Base-by-base conservation (phyloP, 2,888 invertebrate species). In the Noctua comes region DNA sequence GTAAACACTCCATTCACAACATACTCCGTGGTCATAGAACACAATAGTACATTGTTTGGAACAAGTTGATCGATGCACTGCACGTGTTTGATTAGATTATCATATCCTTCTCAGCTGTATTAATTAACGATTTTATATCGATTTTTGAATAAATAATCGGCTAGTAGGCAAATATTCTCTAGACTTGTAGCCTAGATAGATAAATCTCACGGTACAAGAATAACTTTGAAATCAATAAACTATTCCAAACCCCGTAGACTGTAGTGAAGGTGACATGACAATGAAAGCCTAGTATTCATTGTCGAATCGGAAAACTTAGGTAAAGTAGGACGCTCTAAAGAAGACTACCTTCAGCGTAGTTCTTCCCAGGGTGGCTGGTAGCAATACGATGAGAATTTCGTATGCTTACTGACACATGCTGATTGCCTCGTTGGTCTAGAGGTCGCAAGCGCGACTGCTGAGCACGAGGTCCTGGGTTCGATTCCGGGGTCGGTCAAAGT, bases 31-130 rank as follows among this genome's bases (percentile, higher is more conserved):
- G n/a, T 54, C 4, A 8, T 10, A 2, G n/a, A 21, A 68, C 46
- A 82, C 51, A 77, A 84, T 85, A 86, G 80, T 83, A 80, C 74
- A 86, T 86, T 88, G 83, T 85, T 72, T 76, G 51, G 57, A 79
- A 81, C 75, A 71, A 74, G 74, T 88, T 85, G 59, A 86, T 88
- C 72, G 80, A 73, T 81, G 24, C 66, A 27, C 10, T 59, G 54
- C 79, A 76, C 74, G 85, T 86, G 86, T 69, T 40, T 78, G 88
- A 78, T 80, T 64, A 82, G 88, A 86, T 88, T 76, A 77, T 54
- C 54, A 68, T 62, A 59, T 73, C 16, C 11, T 76, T 36, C 54
- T 31, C 59, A 80, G 24, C 27, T 69, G n/a, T 71, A 74, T 24
- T 36, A 27, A 77, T 68, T 71, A 76, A 76, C n/a, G 16, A 70